phyloP scores from a whole-genome alignment of 2,888 invertebrate genomes.

The Tubulanus polymorphus region DNA sequence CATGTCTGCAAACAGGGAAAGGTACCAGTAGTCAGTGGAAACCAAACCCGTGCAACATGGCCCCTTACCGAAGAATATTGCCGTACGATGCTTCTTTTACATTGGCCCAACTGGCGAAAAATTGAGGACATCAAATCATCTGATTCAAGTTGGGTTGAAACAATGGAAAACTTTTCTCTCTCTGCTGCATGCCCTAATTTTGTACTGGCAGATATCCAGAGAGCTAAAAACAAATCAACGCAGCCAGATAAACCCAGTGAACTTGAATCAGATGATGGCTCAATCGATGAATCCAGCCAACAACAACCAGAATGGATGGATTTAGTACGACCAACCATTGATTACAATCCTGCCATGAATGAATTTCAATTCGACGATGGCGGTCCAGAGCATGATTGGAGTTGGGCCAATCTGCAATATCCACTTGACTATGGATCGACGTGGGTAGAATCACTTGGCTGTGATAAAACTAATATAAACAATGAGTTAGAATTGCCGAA shows the following conservation, averaged over 20 bases:
- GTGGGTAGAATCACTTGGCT: conserved; percentile 11
- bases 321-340: conserved; percentile 16
- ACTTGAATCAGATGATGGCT: neutral
- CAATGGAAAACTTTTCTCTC: conserved; percentile 15
- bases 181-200: conserved; percentile 21
- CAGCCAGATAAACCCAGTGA: neutral
- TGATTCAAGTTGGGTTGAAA: conserved; percentile 17
- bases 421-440: conserved; percentile 11
- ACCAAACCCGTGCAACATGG: conserved; percentile 15
- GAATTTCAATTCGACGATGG: conserved; percentile 24
- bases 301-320: conserved; percentile 23
- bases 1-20: conserved; percentile 8
- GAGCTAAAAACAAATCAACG: neutral
- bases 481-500: neutral
- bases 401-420: conserved; percentile 3
- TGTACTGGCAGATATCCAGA: conserved; percentile 6
- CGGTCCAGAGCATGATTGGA: conserved; percentile 21
- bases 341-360: neutral
- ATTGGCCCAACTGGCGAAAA: conserved; percentile 23
- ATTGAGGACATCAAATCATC: conserved; percentile 19
- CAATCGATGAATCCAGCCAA: neutral
- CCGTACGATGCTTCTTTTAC: conserved; percentile 17
- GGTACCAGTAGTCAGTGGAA: conserved; percentile 11
- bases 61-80: conserved; percentile 21
- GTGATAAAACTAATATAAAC: neutral